A percentile compares a stretch with the other conserved stretches of the same genome.
phyloP scores from a whole-genome alignment of 2,113 vertebrate species.

The Sylvia atricapilla region DNA sequence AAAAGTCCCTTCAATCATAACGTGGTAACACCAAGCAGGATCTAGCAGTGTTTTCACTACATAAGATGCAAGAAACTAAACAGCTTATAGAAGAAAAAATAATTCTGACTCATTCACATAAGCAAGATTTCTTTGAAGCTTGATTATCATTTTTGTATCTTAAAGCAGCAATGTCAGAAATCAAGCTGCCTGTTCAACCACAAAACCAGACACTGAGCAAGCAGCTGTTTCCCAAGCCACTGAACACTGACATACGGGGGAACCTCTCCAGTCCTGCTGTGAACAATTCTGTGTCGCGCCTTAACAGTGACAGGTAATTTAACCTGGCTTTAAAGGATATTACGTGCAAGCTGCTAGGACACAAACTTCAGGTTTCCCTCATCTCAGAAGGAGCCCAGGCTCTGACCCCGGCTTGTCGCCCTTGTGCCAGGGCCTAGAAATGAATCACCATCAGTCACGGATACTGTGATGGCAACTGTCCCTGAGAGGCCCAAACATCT shows the following conservation, averaged over 20 bases:
- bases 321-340: conserved; percentile 6
- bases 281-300: background rate
- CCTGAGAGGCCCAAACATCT: background rate
- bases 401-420: background rate
- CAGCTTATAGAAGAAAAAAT: background rate
- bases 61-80: background rate
- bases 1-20: background rate
- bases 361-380: background rate
- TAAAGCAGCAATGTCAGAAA: conserved; percentile 29
- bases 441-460: background rate
- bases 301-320: background rate
- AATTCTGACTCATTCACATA: conserved; percentile 35
- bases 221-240: conserved; percentile 53
- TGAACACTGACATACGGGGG: background rate
- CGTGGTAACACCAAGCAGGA: background rate
- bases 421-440: background rate
- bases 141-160: conserved; percentile 19
- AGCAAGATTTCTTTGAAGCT: conserved; percentile 2
- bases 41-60: background rate
- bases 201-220: background rate
- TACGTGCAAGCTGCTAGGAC: background rate
- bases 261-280: conserved; percentile 22
- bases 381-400: background rate
- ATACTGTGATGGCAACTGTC: background rate
- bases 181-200: conserved; percentile 11